Percentiles rank a stretch among this genome's conserved stretches.
Conservation (phyloP, 35 echinoderm and acorn worm genomes). For the Chiridota heheva region DNA sequence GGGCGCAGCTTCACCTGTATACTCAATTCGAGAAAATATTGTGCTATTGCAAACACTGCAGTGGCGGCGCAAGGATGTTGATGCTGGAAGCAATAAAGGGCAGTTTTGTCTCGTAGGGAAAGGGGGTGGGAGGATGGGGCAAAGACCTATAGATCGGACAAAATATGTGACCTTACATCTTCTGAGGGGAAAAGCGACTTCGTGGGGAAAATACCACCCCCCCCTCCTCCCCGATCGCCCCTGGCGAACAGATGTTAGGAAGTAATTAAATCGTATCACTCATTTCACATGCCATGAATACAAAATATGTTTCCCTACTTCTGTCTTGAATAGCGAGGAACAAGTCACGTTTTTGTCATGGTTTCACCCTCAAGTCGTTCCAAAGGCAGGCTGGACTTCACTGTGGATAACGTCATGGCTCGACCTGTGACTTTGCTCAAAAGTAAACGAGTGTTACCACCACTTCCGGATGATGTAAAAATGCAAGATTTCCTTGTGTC, state of each 20-base stretch:
- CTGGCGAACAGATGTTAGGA: background rate
- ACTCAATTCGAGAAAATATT: too few species aligned
- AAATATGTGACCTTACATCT: too few species aligned
- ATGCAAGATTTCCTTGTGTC: slow-evolving; percentile 36
- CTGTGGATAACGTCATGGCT: background rate
- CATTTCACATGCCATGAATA: background rate
- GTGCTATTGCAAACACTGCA: too few species aligned
- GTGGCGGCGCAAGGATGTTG: too few species aligned
- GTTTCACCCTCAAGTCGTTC: background rate
- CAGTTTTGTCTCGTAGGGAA: too few species aligned
- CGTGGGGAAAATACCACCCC: too few species aligned
- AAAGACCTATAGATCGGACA: too few species aligned
- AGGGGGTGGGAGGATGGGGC: too few species aligned
- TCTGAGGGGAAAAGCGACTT: too few species aligned
- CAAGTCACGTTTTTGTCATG: slow-evolving; percentile 10
- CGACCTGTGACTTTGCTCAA: slow-evolving; percentile 45
- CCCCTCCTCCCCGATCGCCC: too few species aligned
- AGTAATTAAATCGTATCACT: background rate
- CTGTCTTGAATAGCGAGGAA: slow-evolving; percentile 14
- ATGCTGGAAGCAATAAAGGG: too few species aligned
- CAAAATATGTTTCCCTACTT: background rate
- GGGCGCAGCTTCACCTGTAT: too few species aligned
- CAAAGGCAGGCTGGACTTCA: background rate
- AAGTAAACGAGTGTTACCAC: slow-evolving; percentile 1
- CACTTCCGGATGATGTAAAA: slow-evolving; percentile 33